These are phyloP conservation scores for Rhombomys opimus DNA, from an alignment of 2,113 vertebrate genomes.

Conservation along the genomic window DNA sequence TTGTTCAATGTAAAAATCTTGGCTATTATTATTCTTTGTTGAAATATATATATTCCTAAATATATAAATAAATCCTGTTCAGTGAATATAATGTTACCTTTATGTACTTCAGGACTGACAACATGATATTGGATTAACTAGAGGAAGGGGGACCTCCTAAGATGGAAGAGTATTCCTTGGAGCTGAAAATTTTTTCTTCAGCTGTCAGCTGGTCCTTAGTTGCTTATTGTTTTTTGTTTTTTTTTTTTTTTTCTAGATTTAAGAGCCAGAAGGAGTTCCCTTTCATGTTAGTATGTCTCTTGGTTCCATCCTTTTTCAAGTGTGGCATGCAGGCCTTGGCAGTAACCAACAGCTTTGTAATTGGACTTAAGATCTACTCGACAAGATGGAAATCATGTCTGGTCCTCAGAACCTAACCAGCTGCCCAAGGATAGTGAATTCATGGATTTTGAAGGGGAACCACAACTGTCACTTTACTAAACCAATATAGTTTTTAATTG, in stretches of 20 bases:
- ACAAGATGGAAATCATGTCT: neutral
- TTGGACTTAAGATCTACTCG: neutral
- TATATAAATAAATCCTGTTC: neutral
- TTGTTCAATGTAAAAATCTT: neutral
- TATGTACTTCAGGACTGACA: neutral
- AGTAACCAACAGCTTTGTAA: neutral
- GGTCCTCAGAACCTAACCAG: neutral
- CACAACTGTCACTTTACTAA: neutral
- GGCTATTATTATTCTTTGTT: neutral
- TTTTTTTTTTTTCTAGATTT: neutral
- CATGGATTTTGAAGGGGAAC: neutral
- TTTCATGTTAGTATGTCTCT: neutral
- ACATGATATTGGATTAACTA: neutral
- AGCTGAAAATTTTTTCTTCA: neutral
- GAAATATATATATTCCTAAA: neutral
- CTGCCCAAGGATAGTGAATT: neutral
- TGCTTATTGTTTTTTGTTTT: no score
- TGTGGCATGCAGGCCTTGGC: neutral
- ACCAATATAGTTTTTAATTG: neutral
- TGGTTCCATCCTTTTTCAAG: neutral
- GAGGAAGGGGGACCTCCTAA: neutral
- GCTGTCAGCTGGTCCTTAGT: neutral
- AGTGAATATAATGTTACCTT: neutral
- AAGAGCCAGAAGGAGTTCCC: neutral
- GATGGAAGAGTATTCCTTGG: neutral